Conservation (phyloP, 2,113 vertebrate genomes). For the Psephotus haematonotus region DNA sequence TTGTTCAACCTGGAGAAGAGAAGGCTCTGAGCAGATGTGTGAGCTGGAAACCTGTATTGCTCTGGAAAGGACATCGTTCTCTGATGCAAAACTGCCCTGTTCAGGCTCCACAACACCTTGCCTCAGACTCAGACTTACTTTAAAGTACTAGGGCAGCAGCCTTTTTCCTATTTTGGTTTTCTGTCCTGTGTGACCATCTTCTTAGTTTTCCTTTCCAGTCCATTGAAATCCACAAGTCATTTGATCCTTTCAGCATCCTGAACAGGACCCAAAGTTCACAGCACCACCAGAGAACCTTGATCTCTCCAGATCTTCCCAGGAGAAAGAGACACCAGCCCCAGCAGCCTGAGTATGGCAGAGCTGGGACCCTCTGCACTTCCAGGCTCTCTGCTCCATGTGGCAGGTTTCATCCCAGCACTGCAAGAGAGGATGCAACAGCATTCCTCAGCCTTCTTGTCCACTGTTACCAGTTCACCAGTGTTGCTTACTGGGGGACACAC, state of each 20-base stretch:
- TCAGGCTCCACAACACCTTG: background rate
- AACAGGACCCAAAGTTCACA: background rate
- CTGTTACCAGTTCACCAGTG: background rate
- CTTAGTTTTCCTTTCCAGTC: background rate
- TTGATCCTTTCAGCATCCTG: background rate
- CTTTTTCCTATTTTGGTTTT: background rate
- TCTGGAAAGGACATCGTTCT: background rate
- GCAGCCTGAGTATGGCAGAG: background rate
- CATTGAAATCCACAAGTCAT: background rate
- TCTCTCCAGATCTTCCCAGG: background rate
- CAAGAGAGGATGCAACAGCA: background rate
- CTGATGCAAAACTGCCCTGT: background rate
- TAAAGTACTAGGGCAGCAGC: background rate
- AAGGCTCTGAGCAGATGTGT: background rate
- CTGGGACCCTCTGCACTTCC: background rate
- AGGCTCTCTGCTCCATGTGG: background rate
- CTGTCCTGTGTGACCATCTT: background rate
- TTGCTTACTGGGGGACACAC: rapidly evolving
- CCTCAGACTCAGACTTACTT: background rate
- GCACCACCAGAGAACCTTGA: background rate
- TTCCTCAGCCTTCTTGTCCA: background rate
- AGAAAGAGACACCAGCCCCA: background rate
- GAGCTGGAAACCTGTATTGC: background rate
- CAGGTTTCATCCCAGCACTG: background rate
- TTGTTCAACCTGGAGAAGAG: background rate